Conservation (phyloP, 37 sponge, comb jelly and placozoan genomes). For the Petrosia ficiformis region DNA sequence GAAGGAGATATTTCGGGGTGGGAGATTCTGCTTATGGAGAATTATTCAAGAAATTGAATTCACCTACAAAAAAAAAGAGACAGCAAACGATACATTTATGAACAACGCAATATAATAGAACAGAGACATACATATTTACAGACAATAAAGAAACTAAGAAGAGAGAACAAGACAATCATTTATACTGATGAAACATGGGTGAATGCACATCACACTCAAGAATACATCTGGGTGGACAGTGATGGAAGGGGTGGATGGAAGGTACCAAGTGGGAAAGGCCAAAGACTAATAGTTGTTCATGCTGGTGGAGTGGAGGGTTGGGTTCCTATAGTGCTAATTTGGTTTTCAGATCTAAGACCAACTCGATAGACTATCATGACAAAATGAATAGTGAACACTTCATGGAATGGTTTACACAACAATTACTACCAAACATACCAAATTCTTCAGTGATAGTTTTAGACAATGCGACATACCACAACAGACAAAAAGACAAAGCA, state of each 20-base stretch:
- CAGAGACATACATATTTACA: too few relatives aligned
- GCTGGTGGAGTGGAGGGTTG: constrained; percentile 23
- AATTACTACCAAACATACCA: background rate
- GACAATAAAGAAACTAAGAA: too few relatives aligned
- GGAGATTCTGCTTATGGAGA: too few relatives aligned
- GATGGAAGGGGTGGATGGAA: constrained; percentile 24
- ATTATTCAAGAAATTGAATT: too few relatives aligned
- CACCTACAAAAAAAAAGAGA: too few relatives aligned
- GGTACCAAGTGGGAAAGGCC: constrained; percentile 31
- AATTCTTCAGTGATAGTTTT: background rate
- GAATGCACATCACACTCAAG: too few relatives aligned
- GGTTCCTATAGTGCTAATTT: background rate
- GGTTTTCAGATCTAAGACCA: constrained; percentile 25
- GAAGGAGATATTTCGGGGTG: too few relatives aligned
- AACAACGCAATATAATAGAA: too few relatives aligned
- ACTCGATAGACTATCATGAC: constrained; percentile 23
- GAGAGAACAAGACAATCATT: too few relatives aligned
- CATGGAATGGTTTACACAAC: background rate
- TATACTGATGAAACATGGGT: too few relatives aligned
- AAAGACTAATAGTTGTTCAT: constrained; percentile 25
- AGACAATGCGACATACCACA: constrained; percentile 10
- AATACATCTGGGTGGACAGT: constrained; percentile 31
- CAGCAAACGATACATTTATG: too few relatives aligned
- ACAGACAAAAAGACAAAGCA: constrained; percentile 7
- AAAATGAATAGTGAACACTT: constrained; percentile 29